Conservation (phyloP, 2,113 vertebrate species). For the Picathartes gymnocephalus region DNA sequence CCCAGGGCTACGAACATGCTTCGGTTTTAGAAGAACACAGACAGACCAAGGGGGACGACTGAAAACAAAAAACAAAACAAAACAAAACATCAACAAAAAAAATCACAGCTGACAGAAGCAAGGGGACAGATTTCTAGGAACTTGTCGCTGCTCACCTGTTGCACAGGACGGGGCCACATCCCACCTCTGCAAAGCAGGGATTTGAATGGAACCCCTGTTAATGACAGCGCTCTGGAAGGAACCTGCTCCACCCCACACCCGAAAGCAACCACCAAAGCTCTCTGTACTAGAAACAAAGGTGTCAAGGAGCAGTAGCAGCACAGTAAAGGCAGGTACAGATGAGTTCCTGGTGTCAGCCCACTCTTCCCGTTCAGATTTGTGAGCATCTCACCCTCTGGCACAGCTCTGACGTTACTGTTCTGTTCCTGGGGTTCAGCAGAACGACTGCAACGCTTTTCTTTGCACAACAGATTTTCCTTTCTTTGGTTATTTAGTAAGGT, state of each 20-base stretch:
- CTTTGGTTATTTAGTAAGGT: neutral
- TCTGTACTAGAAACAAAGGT: fast-evolving
- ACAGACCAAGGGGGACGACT: neutral
- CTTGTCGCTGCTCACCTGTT: neutral
- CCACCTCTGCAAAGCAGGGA: neutral
- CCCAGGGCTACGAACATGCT: neutral
- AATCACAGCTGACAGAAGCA: neutral
- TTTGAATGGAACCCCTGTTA: neutral
- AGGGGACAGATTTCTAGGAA: neutral
- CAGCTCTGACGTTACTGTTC: fast-evolving
- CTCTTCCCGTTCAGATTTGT: fast-evolving
- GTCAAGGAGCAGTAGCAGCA: neutral
- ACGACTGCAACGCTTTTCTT: fast-evolving
- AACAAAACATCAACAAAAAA: too few species aligned
- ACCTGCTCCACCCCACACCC: fast-evolving
- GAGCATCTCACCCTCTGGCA: neutral
- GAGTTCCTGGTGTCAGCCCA: neutral
- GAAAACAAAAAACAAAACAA: neutral
- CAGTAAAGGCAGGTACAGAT: fast-evolving
- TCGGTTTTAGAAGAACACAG: neutral
- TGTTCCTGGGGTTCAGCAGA: neutral
- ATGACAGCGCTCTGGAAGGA: neutral
- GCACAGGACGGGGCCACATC: fast-evolving
- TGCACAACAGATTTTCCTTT: neutral
- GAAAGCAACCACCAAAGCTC: neutral